Conservation (phyloP, 1,140 invertebrate species). For the Caenorhabditis elegans region DNA sequence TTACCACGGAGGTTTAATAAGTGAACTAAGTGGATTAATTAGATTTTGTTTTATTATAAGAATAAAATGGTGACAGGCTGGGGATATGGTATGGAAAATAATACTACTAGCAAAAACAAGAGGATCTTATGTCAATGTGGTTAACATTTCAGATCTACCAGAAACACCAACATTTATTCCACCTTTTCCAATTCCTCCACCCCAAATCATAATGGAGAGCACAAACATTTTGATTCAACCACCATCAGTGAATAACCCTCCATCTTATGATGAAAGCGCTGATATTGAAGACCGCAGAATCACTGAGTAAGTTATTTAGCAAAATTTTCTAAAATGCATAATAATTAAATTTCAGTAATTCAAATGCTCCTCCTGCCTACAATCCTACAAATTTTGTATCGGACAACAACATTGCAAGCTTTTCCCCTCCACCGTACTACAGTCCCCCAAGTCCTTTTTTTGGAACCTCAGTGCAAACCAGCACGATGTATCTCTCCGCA, state of each 20-base stretch:
- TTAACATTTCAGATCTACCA: background rate
- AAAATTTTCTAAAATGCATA: background rate
- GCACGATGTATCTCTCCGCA: background rate
- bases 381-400: background rate
- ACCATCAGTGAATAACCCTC: background rate
- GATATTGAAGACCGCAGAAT: slow-evolving; percentile 5
- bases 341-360: background rate
- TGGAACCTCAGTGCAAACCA: background rate
- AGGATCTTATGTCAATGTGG: background rate
- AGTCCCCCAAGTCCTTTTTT: background rate
- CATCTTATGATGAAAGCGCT: background rate
- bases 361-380: background rate
- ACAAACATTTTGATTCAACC: background rate
- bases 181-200: background rate
- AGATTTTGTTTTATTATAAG: slow-evolving; percentile 24
- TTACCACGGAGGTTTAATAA: slow-evolving; percentile 14
- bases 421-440: background rate
- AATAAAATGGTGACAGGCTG: no score
- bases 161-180: background rate
- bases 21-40: slow-evolving; percentile 25
- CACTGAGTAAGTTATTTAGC: background rate
- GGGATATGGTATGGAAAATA: background rate
- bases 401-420: slow-evolving; percentile 12
- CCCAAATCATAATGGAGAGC: background rate
- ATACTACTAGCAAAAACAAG: background rate